Base-by-base conservation (phyloP, 2,888 invertebrate species). In the Diploptera punctata region DNA sequence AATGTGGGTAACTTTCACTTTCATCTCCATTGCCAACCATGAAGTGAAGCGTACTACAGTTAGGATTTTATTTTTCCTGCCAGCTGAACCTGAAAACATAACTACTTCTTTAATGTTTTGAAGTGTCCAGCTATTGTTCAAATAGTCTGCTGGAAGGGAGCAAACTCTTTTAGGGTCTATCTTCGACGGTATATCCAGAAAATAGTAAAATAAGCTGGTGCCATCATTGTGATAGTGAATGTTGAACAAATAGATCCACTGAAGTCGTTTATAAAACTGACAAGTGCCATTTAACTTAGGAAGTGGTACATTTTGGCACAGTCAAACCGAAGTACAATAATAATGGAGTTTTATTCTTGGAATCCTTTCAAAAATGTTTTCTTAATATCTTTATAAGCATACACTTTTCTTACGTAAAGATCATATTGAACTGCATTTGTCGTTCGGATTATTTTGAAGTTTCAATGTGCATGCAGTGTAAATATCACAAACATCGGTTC, bases 1-100 rank as follows among this genome's bases (percentile, higher is more conserved):
- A 49, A 49, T 49, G 49, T 49, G 49, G n/a, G 49, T 13, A 49
- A 18, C 49, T 49, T 49, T 49, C 49, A 49, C 49, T 49, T 49
- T 49, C 49, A 49, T 49, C 18, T 49, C n/a, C 49, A 49, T 49
- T 49, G 49, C 49, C n/a, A 49, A n/a, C 49, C n/a, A n/a, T n/a
- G n/a, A n/a, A n/a, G n/a, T n/a, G n/a, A n/a, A n/a, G n/a, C n/a
- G n/a, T n/a, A n/a, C 49, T n/a, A n/a, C n/a, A 18, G 18, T 18
- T 49, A 18, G 18, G 18, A 13, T 49, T 13, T 49, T 13, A n/a
- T 49, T 49, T 49, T 49, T 7, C 7, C 49, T 49, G 49, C 49
- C 49, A 49, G 49, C 49, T 49, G 49, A 49, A 49, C n/a, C 49
- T 49, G 49, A 49, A 49, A 49, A 49, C 49, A 49, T 49, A 13